Percentiles rank a stretch among this genome's conserved stretches.
Evolutionary conservation across 2,797 vertebrate species (phyloP).

Genomic region (Pithecia hirsuta): DNA sequence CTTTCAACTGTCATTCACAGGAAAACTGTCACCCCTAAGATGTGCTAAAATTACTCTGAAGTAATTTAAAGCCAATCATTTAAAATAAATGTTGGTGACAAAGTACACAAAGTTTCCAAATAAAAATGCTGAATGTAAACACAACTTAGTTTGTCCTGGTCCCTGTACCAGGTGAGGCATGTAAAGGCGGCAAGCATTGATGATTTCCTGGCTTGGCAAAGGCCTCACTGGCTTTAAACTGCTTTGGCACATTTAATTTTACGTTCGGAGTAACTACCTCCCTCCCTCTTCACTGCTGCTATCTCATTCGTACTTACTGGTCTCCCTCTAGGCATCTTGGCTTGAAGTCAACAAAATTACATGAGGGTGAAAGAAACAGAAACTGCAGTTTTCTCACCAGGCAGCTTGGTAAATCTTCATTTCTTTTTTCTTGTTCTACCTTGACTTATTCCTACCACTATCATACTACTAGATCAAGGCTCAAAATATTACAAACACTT

Average conservation of each 20-base stretch:
- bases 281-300: background rate
- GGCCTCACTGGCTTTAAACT: background rate
- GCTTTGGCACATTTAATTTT: background rate
- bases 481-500: background rate
- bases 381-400: background rate
- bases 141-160: background rate
- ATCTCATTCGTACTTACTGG: background rate
- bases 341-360: background rate
- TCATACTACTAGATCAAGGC: background rate
- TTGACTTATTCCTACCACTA: background rate
- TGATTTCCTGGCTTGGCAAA: background rate
- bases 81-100: background rate
- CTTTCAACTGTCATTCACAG: background rate
- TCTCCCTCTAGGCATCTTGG: background rate
- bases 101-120: background rate
- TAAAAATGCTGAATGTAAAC: background rate
- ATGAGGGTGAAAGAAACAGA: background rate
- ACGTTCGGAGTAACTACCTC: background rate
- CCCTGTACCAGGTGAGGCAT: background rate
- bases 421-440: background rate
- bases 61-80: background rate
- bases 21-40: background rate
- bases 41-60: background rate
- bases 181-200: background rate
- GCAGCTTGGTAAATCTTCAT: background rate